Evolutionary conservation across 2,888 invertebrate genomes (phyloP).

Genomic region (Entomobrya multifasciata): DNA sequence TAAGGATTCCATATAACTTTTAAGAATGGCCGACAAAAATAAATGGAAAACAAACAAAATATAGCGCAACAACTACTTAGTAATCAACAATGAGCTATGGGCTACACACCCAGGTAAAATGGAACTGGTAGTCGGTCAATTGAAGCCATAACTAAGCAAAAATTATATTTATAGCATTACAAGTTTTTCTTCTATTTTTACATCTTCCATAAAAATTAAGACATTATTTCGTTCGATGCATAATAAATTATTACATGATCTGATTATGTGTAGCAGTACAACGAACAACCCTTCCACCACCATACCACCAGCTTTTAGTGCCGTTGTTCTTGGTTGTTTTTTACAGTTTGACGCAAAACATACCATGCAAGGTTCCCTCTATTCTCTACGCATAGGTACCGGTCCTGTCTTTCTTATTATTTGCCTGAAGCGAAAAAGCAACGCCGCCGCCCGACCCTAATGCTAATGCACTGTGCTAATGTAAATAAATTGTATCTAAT

Average conservation of each 20-base stretch:
- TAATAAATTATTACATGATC: no score
- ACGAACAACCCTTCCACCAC: not conserved
- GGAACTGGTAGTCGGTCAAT: no score
- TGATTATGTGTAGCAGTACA: no score
- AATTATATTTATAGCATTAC: no score
- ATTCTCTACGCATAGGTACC: no score
- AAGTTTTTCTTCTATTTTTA: no score
- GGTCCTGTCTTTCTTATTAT: not conserved
- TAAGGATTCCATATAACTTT: not conserved
- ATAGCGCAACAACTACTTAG: slow-evolving; percentile 16
- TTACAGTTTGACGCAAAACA: not conserved
- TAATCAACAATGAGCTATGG: not conserved
- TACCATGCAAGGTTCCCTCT: not conserved
- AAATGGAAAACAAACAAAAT: not conserved
- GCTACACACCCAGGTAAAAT: no score
- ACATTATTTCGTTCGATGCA: no score
- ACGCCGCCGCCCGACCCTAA: slow-evolving; percentile 15
- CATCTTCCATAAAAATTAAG: no score
- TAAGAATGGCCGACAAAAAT: no score
- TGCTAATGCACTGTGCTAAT: slow-evolving; percentile 65
- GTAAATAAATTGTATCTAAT: slow-evolving; percentile 74
- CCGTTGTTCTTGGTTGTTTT: not conserved
- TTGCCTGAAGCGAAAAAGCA: slow-evolving; percentile 9
- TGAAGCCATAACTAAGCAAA: no score
- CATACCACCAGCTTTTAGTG: not conserved